Percentiles rank a stretch among this genome's conserved stretches.
These are phyloP conservation scores for Ridgeia piscesae DNA, from an alignment of 1,140 invertebrate genomes.

Conservation along the genomic window DNA sequence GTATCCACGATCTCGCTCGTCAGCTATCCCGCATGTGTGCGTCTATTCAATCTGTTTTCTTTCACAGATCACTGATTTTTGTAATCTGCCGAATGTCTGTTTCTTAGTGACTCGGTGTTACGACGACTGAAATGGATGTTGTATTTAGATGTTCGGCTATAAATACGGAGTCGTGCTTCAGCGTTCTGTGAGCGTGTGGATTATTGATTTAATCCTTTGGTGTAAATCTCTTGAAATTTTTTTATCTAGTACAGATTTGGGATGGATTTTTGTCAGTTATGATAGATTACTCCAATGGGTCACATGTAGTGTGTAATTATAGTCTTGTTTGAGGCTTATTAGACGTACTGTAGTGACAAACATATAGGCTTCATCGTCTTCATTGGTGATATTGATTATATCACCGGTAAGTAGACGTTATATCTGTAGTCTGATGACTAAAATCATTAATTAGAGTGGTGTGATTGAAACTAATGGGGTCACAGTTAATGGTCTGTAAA, in stretches of 20 bases:
- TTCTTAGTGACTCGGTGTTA: not conserved
- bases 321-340: not conserved
- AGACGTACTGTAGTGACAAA: not conserved
- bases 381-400: not conserved
- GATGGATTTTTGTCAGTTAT: not conserved
- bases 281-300: not conserved
- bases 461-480: not conserved
- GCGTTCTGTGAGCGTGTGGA: not conserved
- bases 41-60: not conserved
- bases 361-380: not conserved
- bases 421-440: not conserved
- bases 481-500: not conserved
- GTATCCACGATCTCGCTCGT: not conserved
- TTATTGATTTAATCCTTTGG: not conserved
- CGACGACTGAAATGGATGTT: not conserved
- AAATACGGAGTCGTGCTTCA: not conserved
- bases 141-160: not conserved
- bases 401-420: not conserved
- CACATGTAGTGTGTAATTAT: not conserved
- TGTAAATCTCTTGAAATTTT: not conserved
- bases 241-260: not conserved
- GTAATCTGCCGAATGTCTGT: not conserved
- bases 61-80: constrained; percentile 1
- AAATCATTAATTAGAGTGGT: not conserved
- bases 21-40: not conserved